These are phyloP conservation scores for Hipposideros armiger DNA, from an alignment of 2,113 vertebrate species.

Conservation along the genomic window DNA sequence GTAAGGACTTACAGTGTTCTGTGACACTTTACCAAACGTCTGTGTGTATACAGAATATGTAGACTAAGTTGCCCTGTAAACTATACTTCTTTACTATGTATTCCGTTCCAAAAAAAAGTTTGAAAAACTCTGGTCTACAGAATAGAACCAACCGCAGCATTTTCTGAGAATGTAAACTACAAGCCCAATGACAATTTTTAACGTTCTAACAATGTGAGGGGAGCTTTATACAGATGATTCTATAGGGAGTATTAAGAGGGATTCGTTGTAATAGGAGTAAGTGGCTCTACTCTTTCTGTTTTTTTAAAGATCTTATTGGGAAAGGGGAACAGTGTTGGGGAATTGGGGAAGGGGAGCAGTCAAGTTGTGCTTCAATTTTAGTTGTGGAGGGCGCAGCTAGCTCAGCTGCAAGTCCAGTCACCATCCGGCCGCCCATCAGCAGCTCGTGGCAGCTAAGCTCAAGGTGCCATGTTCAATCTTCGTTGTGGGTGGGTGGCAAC, in stretches of 20 bases:
- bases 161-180: background rate
- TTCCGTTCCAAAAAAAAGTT: background rate
- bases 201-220: background rate
- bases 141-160: background rate
- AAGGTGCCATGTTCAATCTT: too few species aligned
- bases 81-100: background rate
- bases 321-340: too few species aligned
- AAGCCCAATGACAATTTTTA: background rate
- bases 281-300: background rate
- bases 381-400: too few species aligned
- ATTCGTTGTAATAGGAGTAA: background rate
- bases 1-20: background rate
- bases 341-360: too few species aligned
- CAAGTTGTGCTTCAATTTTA: too few species aligned
- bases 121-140: background rate
- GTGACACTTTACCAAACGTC: background rate
- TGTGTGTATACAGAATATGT: background rate
- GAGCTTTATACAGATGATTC: background rate
- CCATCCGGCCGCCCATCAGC: too few species aligned
- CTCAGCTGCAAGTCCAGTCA: too few species aligned
- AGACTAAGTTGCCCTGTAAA: background rate
- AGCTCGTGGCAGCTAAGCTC: too few species aligned
- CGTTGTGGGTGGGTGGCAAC: too few species aligned
- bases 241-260: background rate
- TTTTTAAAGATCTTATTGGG: too few species aligned